Percentiles rank a stretch among this genome's conserved stretches.
phyloP scores from a whole-genome alignment of 1,140 invertebrate species.

The Brachionus asplanchnoidis region DNA sequence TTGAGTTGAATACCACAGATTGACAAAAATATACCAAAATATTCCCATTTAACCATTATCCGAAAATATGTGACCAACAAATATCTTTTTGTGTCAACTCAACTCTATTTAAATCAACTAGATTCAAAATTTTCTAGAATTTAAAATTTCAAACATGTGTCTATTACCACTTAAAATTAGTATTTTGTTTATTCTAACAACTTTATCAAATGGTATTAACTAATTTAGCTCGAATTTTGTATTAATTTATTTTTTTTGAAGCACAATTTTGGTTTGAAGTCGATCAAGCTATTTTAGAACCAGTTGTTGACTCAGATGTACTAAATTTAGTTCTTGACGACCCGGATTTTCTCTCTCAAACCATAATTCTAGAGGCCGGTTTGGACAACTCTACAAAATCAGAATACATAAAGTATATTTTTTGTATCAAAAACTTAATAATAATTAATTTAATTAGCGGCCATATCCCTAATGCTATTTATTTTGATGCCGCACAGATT shows the following conservation, averaged over 20 bases:
- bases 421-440: not conserved
- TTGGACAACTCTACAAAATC: not conserved
- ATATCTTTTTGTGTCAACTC: not conserved
- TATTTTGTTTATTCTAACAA: not conserved
- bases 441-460: constrained; percentile 19
- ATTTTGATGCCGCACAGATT: constrained; percentile 44
- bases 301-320: not conserved
- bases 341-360: not conserved
- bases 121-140: not conserved
- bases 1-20: not conserved
- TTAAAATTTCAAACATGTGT: not conserved
- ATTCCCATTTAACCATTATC: not conserved
- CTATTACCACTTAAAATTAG: not conserved
- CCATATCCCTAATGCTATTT: constrained; percentile 47
- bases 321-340: not conserved
- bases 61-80: not conserved
- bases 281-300: not conserved
- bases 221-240: not conserved
- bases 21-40: not conserved
- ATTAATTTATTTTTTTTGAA: not conserved
- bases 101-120: not conserved
- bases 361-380: not conserved
- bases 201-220: not conserved
- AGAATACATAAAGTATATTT: not conserved
- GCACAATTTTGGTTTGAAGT: not conserved